Evolutionary conservation across 1,140 invertebrate species (phyloP).

Genomic region (Brachionus koreanus): DNA sequence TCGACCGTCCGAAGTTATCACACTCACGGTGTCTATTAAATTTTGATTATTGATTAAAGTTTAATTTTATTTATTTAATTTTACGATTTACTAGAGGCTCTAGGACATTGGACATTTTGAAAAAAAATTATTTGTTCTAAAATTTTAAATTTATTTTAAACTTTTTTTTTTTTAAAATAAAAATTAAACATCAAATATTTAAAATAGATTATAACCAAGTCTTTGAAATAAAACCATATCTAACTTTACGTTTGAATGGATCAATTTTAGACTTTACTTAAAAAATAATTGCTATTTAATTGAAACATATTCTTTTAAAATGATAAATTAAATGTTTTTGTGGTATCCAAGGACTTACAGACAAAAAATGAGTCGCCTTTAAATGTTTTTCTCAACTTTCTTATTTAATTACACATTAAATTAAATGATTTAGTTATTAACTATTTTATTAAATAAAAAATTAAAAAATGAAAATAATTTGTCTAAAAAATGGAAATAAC

Average conservation of each 20-base stretch:
- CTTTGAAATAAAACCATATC: neutral
- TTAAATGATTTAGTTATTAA: neutral
- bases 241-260: too few relatives aligned
- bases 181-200: neutral
- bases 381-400: too few relatives aligned
- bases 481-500: neutral
- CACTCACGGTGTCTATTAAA: conserved; percentile 15
- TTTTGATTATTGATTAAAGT: neutral
- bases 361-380: too few relatives aligned
- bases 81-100: conserved; percentile 41
- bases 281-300: too few relatives aligned
- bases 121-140: neutral
- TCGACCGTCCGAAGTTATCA: conserved; percentile 33
- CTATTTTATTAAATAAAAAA: neutral
- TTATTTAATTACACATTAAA: too few relatives aligned
- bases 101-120: conserved; percentile 34
- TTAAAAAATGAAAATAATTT: neutral
- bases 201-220: neutral
- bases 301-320: too few relatives aligned
- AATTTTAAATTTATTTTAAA: neutral
- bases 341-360: too few relatives aligned
- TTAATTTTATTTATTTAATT: neutral
- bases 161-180: neutral
- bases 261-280: too few relatives aligned
- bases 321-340: too few relatives aligned